Percentiles rank a stretch among this genome's conserved stretches.
These are phyloP conservation scores for Drosophila fuyamai DNA, from an alignment of 1,140 invertebrate genomes.

Conservation along the genomic window DNA sequence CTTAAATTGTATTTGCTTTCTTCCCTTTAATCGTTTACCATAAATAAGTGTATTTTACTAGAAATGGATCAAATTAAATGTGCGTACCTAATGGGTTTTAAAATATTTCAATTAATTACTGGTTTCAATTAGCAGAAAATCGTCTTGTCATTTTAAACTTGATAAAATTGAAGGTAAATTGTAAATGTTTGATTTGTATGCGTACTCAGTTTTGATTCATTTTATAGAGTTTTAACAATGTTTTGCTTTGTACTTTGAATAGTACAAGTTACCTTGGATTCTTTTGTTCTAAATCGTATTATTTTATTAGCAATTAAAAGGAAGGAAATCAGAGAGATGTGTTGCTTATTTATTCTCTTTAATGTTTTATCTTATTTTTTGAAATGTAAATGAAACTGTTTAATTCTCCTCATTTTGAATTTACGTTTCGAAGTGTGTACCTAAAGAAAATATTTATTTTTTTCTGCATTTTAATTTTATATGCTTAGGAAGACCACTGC, in stretches of 20 bases:
- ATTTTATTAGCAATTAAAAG: too few relatives aligned
- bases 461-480: neutral
- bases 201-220: too few relatives aligned
- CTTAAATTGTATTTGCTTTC: conserved; percentile 12
- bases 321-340: too few relatives aligned
- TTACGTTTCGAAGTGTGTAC: neutral
- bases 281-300: too few relatives aligned
- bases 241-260: too few relatives aligned
- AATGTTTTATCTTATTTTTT: neutral
- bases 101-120: neutral
- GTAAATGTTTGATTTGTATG: too few relatives aligned
- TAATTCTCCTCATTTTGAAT: neutral
- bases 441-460: conserved; percentile 1
- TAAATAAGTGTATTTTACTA: neutral
- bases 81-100: neutral
- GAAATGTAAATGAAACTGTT: neutral
- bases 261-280: too few relatives aligned
- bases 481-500: neutral
- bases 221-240: too few relatives aligned
- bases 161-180: too few relatives aligned
- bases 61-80: neutral
- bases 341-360: too few relatives aligned
- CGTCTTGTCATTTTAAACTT: neutral
- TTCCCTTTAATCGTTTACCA: conserved; percentile 1
- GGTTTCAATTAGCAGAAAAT: neutral